Evolutionary conservation across 2,797 vertebrate species (phyloP).

Genomic region (Epinephelus malabaricus): DNA sequence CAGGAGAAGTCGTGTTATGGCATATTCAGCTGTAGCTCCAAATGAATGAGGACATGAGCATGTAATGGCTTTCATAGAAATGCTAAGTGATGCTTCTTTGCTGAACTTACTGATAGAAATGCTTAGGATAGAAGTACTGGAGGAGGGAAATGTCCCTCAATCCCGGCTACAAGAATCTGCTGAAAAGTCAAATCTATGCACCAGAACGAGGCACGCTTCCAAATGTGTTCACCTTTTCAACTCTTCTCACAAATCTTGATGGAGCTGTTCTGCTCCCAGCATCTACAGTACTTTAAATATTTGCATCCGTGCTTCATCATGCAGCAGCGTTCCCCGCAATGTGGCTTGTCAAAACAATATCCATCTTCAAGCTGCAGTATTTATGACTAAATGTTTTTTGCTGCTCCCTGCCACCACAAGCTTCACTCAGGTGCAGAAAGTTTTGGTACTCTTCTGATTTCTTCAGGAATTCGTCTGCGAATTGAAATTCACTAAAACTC

Average conservation of each 20-base stretch:
- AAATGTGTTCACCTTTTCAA: slow-evolving; percentile 50
- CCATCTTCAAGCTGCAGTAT: slow-evolving; percentile 3
- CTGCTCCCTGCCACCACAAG: background rate
- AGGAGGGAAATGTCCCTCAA: slow-evolving; percentile 11
- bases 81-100: slow-evolving; percentile 46
- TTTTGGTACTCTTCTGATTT: no score
- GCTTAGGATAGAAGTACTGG: slow-evolving; percentile 12
- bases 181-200: slow-evolving; percentile 36
- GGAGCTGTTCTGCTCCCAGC: slow-evolving; percentile 8
- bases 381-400: background rate
- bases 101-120: slow-evolving; percentile 23
- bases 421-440: background rate
- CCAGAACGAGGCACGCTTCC: slow-evolving; percentile 15
- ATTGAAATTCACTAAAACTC: background rate
- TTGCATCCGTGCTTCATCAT: background rate
- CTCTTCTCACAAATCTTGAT: slow-evolving; percentile 1
- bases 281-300: slow-evolving; percentile 16
- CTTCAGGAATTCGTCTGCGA: background rate
- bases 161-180: slow-evolving; percentile 29
- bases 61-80: slow-evolving; percentile 47
- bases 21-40: slow-evolving; percentile 40
- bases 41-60: slow-evolving; percentile 21
- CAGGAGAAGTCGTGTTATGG: slow-evolving; percentile 32
- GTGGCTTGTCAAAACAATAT: slow-evolving; percentile 20
- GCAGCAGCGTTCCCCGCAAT: background rate